Conservation (phyloP, 2,113 vertebrate genomes). For the Ameiurus melas region DNA sequence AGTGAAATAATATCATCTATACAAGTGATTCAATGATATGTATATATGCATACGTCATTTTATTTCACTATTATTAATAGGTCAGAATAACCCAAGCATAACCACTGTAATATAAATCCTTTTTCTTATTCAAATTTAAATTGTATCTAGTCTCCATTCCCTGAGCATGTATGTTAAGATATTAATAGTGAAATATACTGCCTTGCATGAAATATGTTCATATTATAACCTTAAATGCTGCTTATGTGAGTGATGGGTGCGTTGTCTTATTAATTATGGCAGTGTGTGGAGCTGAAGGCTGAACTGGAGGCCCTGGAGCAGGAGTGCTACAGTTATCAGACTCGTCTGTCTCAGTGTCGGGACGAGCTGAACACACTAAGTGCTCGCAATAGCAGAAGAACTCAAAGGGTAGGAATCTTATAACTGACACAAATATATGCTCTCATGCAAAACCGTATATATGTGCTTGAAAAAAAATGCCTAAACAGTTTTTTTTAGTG, state of each 20-base stretch:
- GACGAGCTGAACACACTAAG: conserved; percentile 74
- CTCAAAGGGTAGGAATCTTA: conserved; percentile 49
- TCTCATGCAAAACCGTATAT: not conserved
- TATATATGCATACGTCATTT: not conserved
- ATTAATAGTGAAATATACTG: not conserved
- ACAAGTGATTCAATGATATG: not conserved
- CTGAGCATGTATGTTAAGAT: not conserved
- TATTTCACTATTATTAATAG: not conserved
- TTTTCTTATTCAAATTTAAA: not conserved
- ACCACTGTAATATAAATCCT: not conserved
- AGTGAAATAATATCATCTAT: not conserved
- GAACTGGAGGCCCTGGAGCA: conserved; percentile 79
- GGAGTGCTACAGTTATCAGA: conserved; percentile 80
- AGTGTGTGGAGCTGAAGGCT: conserved; percentile 80
- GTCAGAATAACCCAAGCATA: not conserved
- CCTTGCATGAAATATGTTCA: not conserved
- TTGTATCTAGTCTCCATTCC: not conserved
- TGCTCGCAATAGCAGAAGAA: conserved; percentile 60
- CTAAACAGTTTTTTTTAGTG: not conserved
- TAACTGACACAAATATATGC: not conserved
- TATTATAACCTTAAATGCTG: not conserved
- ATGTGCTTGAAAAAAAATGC: not conserved
- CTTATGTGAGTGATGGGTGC: not conserved
- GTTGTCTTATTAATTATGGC: conserved; percentile 25
- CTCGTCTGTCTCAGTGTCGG: conserved; percentile 78